Conservation (phyloP, 2,113 vertebrate genomes). For the Equus przewalskii region DNA sequence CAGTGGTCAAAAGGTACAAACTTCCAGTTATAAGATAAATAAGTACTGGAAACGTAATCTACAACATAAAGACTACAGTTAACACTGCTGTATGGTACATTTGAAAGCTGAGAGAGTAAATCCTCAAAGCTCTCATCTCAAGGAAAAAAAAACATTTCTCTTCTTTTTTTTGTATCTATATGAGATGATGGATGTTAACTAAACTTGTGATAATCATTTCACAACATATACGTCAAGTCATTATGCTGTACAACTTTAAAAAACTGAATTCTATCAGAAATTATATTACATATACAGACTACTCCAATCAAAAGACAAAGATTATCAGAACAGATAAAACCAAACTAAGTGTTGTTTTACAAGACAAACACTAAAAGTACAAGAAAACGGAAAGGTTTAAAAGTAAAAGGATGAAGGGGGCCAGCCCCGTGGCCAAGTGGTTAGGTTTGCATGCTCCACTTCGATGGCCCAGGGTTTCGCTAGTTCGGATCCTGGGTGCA, state of each 20-base stretch:
- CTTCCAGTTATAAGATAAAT: background rate
- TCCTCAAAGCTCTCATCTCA: background rate
- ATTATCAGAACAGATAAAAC: background rate
- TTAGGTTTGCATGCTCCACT: too few species aligned
- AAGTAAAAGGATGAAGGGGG: background rate
- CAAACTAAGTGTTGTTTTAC: background rate
- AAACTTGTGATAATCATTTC: background rate
- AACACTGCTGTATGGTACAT: background rate
- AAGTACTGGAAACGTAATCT: background rate
- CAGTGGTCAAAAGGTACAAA: background rate
- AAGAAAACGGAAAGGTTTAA: background rate
- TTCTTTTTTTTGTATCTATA: background rate
- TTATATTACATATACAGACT: background rate
- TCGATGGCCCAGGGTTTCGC: too few species aligned
- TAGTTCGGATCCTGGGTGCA: too few species aligned
- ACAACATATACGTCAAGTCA: background rate
- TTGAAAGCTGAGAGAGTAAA: background rate
- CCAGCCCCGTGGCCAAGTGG: too few species aligned
- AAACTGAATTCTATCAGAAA: background rate
- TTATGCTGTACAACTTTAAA: background rate
- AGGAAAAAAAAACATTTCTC: background rate
- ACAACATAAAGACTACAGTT: too few species aligned
- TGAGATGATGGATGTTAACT: background rate
- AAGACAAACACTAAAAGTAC: background rate
- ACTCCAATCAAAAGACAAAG: background rate